phyloP scores from a whole-genome alignment of 2,888 invertebrate species.

The Papilio protenor region DNA sequence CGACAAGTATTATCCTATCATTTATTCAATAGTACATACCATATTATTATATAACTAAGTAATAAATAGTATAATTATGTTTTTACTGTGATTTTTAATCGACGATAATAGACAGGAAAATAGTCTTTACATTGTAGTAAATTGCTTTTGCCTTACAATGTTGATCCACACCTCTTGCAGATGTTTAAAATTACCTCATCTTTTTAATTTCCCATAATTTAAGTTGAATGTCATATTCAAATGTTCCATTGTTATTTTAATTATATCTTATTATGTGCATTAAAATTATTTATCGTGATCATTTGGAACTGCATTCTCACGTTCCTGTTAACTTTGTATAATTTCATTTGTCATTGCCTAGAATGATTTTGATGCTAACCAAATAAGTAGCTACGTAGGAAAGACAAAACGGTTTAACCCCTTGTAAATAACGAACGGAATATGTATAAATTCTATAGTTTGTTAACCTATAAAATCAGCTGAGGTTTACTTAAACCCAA shows the following conservation, averaged over 20 bases:
- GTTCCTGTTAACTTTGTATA: conserved; percentile 62
- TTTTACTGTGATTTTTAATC: conserved; percentile 8
- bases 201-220: conserved; percentile 31
- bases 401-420: not conserved
- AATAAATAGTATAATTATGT: conserved; percentile 3
- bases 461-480: not conserved
- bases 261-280: conserved; percentile 30
- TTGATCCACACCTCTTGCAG: not conserved
- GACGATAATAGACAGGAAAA: conserved; percentile 6
- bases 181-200: conserved; percentile 24
- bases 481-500: conserved; percentile 9
- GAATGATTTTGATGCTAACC: not conserved
- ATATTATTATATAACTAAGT: not conserved
- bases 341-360: conserved; percentile 42
- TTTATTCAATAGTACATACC: not conserved
- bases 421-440: too few relatives aligned
- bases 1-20: not conserved
- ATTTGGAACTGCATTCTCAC: conserved; percentile 42
- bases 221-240: conserved; percentile 33
- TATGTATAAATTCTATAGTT: too few relatives aligned
- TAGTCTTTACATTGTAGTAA: conserved; percentile 13
- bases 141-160: conserved; percentile 1
- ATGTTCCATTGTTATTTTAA: conserved; percentile 32
- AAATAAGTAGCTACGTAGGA: not conserved
- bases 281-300: conserved; percentile 22